These are phyloP conservation scores for Phasianus colchicus DNA, from an alignment of 2,113 vertebrate species.

Conservation along the genomic window DNA sequence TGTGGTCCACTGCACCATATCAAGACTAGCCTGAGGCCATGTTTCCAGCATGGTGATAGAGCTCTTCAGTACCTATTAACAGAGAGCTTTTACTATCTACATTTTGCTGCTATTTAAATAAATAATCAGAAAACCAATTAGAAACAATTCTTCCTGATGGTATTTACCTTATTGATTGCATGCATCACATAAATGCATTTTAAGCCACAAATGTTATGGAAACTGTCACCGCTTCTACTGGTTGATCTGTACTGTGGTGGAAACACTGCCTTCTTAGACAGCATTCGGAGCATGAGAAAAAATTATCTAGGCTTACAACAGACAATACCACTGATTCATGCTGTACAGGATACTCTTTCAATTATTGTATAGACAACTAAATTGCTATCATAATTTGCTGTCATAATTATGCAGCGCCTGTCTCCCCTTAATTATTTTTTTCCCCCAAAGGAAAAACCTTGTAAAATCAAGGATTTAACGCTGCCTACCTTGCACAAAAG, in stretches of 20 bases:
- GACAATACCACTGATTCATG: slow-evolving; percentile 3
- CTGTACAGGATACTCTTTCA: not conserved
- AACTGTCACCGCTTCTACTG: not conserved
- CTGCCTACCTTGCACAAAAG: not conserved
- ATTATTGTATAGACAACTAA: slow-evolving; percentile 10
- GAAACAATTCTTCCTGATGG: not conserved
- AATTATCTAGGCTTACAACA: not conserved
- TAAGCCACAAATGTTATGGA: not conserved
- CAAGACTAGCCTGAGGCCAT: not conserved
- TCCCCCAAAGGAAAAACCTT: not conserved
- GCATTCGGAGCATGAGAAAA: not conserved
- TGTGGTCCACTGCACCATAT: not conserved
- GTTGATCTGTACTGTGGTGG: not conserved
- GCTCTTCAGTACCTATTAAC: not conserved
- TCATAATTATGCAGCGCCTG: not conserved
- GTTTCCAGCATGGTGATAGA: not conserved
- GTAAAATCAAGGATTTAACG: not conserved
- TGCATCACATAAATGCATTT: not conserved
- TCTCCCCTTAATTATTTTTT: not conserved
- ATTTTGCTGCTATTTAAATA: not conserved
- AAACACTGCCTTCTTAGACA: not conserved
- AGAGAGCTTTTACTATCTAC: not conserved
- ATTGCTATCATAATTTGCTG: not conserved
- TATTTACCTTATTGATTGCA: not conserved
- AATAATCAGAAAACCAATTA: not conserved